Evolutionary conservation across 2,888 invertebrate species (phyloP), one percentile per base, ranked within the genome.

Genomic region (Mylabris sibirica): DNA sequence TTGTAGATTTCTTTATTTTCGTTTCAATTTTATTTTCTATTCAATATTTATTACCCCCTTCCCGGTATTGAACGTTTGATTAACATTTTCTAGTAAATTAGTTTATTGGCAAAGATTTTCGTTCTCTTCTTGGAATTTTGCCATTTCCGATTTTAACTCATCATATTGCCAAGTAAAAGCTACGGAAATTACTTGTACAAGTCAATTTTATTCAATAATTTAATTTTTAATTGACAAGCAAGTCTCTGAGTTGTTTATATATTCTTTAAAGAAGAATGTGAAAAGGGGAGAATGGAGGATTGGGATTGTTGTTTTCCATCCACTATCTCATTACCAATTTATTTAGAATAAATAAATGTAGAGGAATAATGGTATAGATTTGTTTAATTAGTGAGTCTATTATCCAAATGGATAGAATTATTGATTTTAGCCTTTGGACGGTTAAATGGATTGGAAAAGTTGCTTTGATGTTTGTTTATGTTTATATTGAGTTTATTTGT

Each of bases 151-250:
- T 53, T 53, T 53, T 24, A 22, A 12, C 22, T 24, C 3, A 22
- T 53, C 53, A 44, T 44, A n/a, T 44, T 44, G 22, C 53, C 12
- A 24, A 53, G 12, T 22, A 53, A 53, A 53, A 49, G 49, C 49
- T 20, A 12, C 53, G 53, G 53, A 53, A 53, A 53, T 53, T 53
- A 53, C 53, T 53, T 24, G 53, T 53, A 53, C 53, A 53, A 53
- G 24, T 53, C 53, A 24, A 53, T 53, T 53, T 53, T 24, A 3
- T 53, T 53, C 11, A 53, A 1, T 53, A 22, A 24, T 30, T 30
- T 53, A 53, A 53, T 53, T 53, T 53, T 53, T 53, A 53, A 53
- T 53, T 53, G 9, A 22, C 20, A 44, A 0, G 1, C 41, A n/a
- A 49, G 20, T 22, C 22, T 53, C 2, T 22, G 8, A 53, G 41